phyloP scores from a whole-genome alignment of 92 coral and sea anemone genomes.

The Palythoa heliodiscus region DNA sequence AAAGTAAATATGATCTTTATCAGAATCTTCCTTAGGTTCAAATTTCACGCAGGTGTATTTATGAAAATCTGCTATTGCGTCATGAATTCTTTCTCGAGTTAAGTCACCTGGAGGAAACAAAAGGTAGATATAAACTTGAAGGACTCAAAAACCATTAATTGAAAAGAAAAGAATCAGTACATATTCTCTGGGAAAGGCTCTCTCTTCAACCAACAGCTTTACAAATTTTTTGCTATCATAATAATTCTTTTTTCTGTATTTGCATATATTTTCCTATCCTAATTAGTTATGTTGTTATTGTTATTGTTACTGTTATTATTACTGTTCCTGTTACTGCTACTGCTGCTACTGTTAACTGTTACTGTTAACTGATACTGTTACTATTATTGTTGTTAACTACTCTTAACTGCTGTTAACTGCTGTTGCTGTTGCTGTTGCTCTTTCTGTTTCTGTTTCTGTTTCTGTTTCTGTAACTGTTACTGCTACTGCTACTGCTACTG shows the following conservation, averaged over 20 bases:
- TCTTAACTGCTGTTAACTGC: too few species aligned
- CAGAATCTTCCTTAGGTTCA: conserved; percentile 39
- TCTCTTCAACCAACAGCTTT: not conserved
- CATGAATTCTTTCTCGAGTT: conserved; percentile 51
- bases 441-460: too few species aligned
- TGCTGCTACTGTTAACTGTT: not conserved
- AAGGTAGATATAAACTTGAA: not conserved
- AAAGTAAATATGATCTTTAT: conserved; percentile 57
- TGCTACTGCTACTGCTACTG: too few species aligned
- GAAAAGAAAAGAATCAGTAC: not conserved
- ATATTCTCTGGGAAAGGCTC: not conserved
- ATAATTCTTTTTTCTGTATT: too few species aligned
- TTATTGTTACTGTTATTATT: not conserved
- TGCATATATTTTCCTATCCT: too few species aligned
- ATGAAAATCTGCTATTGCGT: conserved; percentile 65
- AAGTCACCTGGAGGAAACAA: conserved; percentile 3
- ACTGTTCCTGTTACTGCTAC: not conserved
- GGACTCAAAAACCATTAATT: not conserved
- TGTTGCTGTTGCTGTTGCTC: too few species aligned
- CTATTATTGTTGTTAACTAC: not conserved
- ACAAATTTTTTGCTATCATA: not conserved
- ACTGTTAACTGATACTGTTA: not conserved
- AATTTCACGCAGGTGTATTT: conserved; percentile 78
- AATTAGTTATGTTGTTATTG: not conserved
- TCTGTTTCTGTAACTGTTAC: too few species aligned